Evolutionary conservation across 2,888 invertebrate species (phyloP).

Genomic region (Trichogramma evanescens): DNA sequence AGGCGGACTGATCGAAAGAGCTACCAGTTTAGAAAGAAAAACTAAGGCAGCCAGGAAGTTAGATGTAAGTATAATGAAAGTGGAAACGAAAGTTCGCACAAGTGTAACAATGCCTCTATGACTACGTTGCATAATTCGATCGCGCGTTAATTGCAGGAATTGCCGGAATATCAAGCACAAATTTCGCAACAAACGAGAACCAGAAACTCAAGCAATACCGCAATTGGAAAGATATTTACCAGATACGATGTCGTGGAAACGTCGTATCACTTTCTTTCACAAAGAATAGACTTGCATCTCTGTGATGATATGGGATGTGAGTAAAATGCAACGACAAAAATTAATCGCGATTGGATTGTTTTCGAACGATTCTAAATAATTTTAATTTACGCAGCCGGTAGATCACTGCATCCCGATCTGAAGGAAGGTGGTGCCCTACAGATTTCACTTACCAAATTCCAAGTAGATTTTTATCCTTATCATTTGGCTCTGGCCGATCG

Average conservation of each 20-base stretch:
- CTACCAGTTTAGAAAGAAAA: slow-evolving; percentile 71
- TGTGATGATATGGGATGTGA: slow-evolving; percentile 90
- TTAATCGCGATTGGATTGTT: not conserved
- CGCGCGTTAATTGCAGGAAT: slow-evolving; percentile 46
- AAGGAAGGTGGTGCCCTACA: slow-evolving; percentile 90
- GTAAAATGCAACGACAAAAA: slow-evolving; percentile 28
- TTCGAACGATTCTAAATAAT: slow-evolving; percentile 4
- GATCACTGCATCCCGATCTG: slow-evolving; percentile 76
- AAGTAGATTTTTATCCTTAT: slow-evolving; percentile 93
- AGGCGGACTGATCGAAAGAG: slow-evolving; percentile 71
- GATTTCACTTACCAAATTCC: slow-evolving; percentile 78
- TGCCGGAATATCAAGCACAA: slow-evolving; percentile 71
- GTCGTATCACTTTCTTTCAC: slow-evolving; percentile 90
- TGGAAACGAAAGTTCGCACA: not conserved
- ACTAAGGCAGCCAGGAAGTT: slow-evolving; percentile 80
- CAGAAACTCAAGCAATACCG: slow-evolving; percentile 43
- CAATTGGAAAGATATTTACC: slow-evolving; percentile 63
- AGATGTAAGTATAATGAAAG: slow-evolving; percentile 50
- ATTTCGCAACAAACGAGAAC: slow-evolving; percentile 55
- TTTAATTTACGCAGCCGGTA: slow-evolving; percentile 56
- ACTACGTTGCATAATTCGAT: not conserved
- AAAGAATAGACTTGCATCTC: slow-evolving; percentile 89
- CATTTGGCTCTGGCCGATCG: slow-evolving; percentile 85
- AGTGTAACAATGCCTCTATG: not conserved
- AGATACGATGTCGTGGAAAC: slow-evolving; percentile 94